Conservation (phyloP, 2,888 invertebrate genomes). For the Ferdinandea cuprea region DNA sequence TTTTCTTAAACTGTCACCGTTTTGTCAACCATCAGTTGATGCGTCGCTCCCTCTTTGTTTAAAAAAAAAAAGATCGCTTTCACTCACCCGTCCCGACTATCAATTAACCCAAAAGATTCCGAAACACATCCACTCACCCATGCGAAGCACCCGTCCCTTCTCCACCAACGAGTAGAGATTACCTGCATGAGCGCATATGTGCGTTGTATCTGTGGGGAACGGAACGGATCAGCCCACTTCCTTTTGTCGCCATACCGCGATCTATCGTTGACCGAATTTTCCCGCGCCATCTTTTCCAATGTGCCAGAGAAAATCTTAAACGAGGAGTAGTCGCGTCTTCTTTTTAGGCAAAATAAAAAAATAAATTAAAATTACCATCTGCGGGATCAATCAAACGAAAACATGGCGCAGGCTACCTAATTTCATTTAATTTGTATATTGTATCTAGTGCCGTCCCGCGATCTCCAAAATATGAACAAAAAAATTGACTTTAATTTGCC, state of each 20-base stretch:
- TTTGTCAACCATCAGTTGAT: slow-evolving; percentile 67
- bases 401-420: slow-evolving; percentile 74
- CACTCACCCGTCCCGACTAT: slow-evolving; percentile 46
- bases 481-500: slow-evolving; percentile 63
- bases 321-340: slow-evolving; percentile 37
- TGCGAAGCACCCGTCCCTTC: slow-evolving; percentile 9
- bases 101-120: slow-evolving; percentile 53
- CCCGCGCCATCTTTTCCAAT: slow-evolving; percentile 60
- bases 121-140: slow-evolving; percentile 19
- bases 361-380: slow-evolving; percentile 78
- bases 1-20: slow-evolving; percentile 38
- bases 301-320: slow-evolving; percentile 56
- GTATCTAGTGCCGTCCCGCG: slow-evolving; percentile 63
- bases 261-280: slow-evolving; percentile 61
- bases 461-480: slow-evolving; percentile 56
- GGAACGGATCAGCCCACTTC: slow-evolving; percentile 60
- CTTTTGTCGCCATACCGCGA: slow-evolving; percentile 36
- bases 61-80: slow-evolving; percentile 62
- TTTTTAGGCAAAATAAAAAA: not conserved
- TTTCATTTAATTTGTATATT: slow-evolving; percentile 72
- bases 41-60: slow-evolving; percentile 2
- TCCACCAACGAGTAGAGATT: slow-evolving; percentile 30
- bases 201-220: no score
- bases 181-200: slow-evolving; percentile 71
- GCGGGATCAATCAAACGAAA: slow-evolving; percentile 80